Evolutionary conservation across 2,113 vertebrate species (phyloP).

Genomic region (Mandrillus leucophaeus): DNA sequence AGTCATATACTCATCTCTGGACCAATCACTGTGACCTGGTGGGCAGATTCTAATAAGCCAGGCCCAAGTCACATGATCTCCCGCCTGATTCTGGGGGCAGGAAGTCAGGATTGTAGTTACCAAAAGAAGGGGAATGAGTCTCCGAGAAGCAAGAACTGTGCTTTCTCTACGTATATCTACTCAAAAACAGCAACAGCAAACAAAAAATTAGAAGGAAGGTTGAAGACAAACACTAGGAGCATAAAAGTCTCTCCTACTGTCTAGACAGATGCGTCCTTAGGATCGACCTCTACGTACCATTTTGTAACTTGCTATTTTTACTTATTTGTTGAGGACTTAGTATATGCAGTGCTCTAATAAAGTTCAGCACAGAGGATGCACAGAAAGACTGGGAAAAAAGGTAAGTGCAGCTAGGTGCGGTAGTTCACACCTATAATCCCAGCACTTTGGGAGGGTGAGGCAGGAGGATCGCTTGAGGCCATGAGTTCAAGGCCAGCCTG

Average conservation of each 20-base stretch:
- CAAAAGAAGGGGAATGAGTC: no score
- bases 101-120: no score
- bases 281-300: not conserved
- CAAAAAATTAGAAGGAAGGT: not conserved
- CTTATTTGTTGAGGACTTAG: not conserved
- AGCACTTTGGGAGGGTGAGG: not conserved
- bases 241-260: no score
- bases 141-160: not conserved
- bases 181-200: not conserved
- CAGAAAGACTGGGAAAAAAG: not conserved
- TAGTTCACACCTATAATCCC: not conserved
- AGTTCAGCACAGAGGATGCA: not conserved
- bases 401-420: no score
- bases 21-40: not conserved
- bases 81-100: not conserved
- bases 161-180: no score
- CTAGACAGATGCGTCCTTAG: no score
- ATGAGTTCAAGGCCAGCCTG: not conserved
- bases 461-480: not conserved
- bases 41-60: not conserved
- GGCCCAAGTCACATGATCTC: accelerated
- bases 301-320: not conserved
- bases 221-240: not conserved
- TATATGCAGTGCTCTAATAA: not conserved
- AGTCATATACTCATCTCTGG: not conserved